Evolutionary conservation across 2,888 invertebrate species (phyloP), one percentile per base, ranked within the genome.

Genomic region (Stenchaetothrips biformis): DNA sequence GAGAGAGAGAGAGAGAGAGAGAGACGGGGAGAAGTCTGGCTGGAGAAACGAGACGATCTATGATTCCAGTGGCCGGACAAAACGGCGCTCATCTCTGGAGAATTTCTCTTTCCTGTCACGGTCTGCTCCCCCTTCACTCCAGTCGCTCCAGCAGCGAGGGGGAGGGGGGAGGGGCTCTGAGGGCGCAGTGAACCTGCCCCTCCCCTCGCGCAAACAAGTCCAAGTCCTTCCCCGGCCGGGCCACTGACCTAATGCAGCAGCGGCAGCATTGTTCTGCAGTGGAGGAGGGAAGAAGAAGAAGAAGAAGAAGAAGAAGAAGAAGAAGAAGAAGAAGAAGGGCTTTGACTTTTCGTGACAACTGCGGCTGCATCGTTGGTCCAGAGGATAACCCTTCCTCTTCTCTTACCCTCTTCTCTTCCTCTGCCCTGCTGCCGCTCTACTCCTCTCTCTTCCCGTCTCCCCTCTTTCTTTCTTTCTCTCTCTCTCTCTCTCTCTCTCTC

Each of bases 1-100:
- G 53, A 67, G 81, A 25, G 74, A 81, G 48, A 25, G 81, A 59
- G 59, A 67, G 74, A 81, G 48, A 25, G 81, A 59, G 59, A 67
- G n/a, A 77, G 49, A 80, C 74, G 16, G 16, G 27, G 53, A 67
- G 81, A 25, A 74, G 53, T 78, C 48, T 49, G 37, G 37, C 37
- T 4, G 37, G 37, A 47, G 62, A 49, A 25, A 59, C 59, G 16
- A 21, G 79, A 47, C n/a, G 21, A 74, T 18, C 74, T 59, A n/a
- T 37, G 37, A 21, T 53, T 49, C 80, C 78, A 49, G 25, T 48
- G 37, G 37, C 37, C 0, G 21, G 67, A 25, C 67, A 25, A 74
- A 25, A 53, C 67, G 25, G 67, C 67, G 8, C 25, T 25, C 67
- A 25, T 59, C 67, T 74, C 67, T 25, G 37, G 67, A 74, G 67